Conservation (phyloP, 2,797 vertebrate genomes). For the Propithecus perrieri region DNA sequence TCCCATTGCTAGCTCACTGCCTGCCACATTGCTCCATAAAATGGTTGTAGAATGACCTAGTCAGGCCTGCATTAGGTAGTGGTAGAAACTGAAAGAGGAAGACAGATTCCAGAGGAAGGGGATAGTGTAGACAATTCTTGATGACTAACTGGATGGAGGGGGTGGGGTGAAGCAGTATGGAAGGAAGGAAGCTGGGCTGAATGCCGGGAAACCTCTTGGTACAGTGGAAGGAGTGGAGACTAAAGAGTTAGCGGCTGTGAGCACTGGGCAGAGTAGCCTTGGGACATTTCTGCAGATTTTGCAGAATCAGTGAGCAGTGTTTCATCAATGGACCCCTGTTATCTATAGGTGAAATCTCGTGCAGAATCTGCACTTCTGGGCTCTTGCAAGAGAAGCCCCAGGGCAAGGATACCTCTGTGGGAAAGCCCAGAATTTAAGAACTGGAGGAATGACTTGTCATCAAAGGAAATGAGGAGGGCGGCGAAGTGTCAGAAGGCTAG, state of each 20-base stretch:
- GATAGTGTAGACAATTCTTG: background rate
- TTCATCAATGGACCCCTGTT: background rate
- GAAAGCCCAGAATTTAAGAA: background rate
- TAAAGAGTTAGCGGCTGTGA: background rate
- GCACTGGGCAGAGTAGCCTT: background rate
- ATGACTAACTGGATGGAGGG: conserved; percentile 54
- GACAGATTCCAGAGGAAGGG: conserved; percentile 51
- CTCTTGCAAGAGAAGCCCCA: background rate
- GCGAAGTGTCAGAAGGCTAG: background rate
- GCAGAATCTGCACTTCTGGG: background rate
- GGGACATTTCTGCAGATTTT: background rate
- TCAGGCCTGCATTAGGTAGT: background rate
- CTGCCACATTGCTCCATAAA: background rate
- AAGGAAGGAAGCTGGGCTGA: conserved; percentile 59
- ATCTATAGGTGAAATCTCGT: background rate
- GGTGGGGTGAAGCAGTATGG: background rate
- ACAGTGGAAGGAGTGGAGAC: background rate
- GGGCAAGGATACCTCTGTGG: conserved; percentile 5
- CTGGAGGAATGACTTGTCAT: background rate
- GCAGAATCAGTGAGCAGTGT: background rate
- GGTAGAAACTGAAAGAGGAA: conserved; percentile 67
- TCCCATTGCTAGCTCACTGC: background rate
- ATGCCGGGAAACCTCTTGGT: background rate
- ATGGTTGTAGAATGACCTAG: background rate
- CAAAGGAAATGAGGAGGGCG: background rate